Percentiles rank a stretch among this genome's conserved stretches.
phyloP scores from a whole-genome alignment of 2,113 vertebrate species.

The Dromas ardeola region DNA sequence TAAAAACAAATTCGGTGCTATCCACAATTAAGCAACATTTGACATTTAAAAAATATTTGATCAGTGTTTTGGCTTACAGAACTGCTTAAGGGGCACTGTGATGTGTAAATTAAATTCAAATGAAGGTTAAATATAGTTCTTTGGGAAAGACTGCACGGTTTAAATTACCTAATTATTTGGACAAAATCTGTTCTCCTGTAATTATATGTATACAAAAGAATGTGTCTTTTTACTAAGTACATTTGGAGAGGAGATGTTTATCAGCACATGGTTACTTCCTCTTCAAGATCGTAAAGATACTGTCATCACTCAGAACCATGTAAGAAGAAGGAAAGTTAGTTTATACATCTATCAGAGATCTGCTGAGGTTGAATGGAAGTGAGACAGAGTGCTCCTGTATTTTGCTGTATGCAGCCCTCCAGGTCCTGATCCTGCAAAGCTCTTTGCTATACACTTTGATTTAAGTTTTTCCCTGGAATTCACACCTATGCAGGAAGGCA shows the following conservation, averaged over 20 bases:
- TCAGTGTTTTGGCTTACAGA: constrained; percentile 75
- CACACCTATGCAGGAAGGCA: background rate
- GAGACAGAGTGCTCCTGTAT: background rate
- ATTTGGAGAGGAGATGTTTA: constrained; percentile 54
- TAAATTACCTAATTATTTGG: constrained; percentile 78
- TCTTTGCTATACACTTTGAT: background rate
- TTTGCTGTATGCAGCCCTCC: background rate
- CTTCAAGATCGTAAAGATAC: constrained; percentile 1
- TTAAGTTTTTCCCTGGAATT: background rate
- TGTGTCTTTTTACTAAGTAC: constrained; percentile 36
- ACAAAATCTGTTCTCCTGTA: constrained; percentile 76
- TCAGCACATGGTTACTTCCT: constrained; percentile 44
- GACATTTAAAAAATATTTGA: constrained; percentile 78
- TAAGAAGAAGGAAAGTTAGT: background rate
- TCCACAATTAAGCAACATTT: constrained; percentile 67
- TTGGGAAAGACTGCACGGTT: constrained; percentile 64
- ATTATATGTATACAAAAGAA: constrained; percentile 66
- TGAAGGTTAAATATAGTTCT: constrained; percentile 78
- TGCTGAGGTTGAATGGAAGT: background rate
- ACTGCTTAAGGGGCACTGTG: constrained; percentile 62
- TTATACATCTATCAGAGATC: background rate
- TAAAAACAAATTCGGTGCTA: constrained; percentile 57
- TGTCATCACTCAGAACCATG: constrained; percentile 15
- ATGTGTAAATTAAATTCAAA: constrained; percentile 78
- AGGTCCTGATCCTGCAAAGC: background rate